A percentile compares a stretch with the other conserved stretches of the same genome.
Conservation (phyloP, 2,888 invertebrate genomes). For the Mechanitis messenoides region DNA sequence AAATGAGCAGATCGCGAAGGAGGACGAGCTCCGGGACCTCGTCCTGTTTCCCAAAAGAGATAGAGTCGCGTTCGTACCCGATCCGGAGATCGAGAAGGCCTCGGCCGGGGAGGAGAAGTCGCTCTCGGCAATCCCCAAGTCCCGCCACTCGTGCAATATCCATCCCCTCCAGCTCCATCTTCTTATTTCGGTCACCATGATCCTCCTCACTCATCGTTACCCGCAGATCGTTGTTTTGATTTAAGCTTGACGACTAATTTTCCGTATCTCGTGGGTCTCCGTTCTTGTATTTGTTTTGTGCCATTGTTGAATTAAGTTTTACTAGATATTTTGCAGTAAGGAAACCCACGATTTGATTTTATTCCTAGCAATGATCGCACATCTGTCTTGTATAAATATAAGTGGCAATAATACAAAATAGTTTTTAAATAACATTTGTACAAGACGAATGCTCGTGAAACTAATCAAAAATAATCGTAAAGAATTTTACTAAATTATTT, state of each 20-base stretch:
- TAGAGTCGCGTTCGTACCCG: constrained; percentile 50
- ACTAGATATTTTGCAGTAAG: constrained; percentile 23
- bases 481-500: constrained; percentile 35
- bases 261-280: constrained; percentile 53
- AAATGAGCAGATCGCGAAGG: constrained; percentile 57
- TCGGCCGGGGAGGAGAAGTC: constrained; percentile 66
- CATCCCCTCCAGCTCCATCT: constrained; percentile 81
- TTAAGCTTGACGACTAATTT: constrained; percentile 61
- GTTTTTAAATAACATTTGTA: constrained; percentile 32
- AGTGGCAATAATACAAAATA: constrained; percentile 38
- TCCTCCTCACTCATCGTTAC: constrained; percentile 77
- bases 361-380: constrained; percentile 30
- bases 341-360: constrained; percentile 42
- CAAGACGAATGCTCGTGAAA: constrained; percentile 44
- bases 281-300: constrained; percentile 44
- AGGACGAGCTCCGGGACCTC: constrained; percentile 49
- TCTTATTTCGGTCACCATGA: constrained; percentile 80
- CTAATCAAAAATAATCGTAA: constrained; percentile 22
- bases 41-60: constrained; percentile 59
- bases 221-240: constrained; percentile 80
- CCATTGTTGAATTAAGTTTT: constrained; percentile 37
- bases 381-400: constrained; percentile 31
- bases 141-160: constrained; percentile 76
- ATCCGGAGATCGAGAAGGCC: constrained; percentile 51
- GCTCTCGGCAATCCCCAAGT: constrained; percentile 71